These are phyloP conservation scores for Allobates femoralis DNA, from an alignment of 2,797 vertebrate species.

Conservation along the genomic window DNA sequence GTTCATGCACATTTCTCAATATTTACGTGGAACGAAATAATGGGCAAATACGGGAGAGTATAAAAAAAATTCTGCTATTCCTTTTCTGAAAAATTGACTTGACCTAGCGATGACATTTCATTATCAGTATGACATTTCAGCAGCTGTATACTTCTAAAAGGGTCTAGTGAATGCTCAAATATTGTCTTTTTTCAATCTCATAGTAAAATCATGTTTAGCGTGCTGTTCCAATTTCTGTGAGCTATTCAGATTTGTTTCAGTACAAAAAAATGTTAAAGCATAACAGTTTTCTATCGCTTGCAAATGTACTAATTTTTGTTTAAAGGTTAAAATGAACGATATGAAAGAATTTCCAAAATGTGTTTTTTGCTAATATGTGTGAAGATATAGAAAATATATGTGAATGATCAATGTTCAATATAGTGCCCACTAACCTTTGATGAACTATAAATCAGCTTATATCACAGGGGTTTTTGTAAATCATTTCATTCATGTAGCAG, in stretches of 20 bases:
- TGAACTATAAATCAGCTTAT: neutral
- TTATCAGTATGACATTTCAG: constrained; percentile 67
- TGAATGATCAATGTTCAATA: neutral
- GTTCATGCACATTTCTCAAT: constrained; percentile 26
- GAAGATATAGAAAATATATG: too few relatives aligned
- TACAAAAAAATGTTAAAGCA: neutral
- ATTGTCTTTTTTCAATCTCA: constrained; percentile 40
- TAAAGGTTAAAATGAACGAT: neutral
- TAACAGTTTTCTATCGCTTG: neutral
- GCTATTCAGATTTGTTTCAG: constrained; percentile 23
- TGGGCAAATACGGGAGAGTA: constrained; percentile 43
- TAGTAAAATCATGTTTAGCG: constrained; percentile 42
- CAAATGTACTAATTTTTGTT: neutral
- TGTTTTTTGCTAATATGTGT: neutral
- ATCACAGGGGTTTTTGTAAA: too few relatives aligned
- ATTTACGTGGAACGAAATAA: constrained; percentile 40
- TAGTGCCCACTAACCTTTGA: neutral
- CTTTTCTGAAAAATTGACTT: constrained; percentile 66
- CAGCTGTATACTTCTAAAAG: constrained; percentile 62
- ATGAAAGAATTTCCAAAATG: neutral
- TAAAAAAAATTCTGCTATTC: constrained; percentile 44
- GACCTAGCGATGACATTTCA: constrained; percentile 67
- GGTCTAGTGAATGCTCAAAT: constrained; percentile 46
- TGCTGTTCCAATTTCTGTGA: constrained; percentile 8
- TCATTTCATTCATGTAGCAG: neutral